Conservation (phyloP, 2,113 vertebrate species). For the Lutjanus erythropterus region DNA sequence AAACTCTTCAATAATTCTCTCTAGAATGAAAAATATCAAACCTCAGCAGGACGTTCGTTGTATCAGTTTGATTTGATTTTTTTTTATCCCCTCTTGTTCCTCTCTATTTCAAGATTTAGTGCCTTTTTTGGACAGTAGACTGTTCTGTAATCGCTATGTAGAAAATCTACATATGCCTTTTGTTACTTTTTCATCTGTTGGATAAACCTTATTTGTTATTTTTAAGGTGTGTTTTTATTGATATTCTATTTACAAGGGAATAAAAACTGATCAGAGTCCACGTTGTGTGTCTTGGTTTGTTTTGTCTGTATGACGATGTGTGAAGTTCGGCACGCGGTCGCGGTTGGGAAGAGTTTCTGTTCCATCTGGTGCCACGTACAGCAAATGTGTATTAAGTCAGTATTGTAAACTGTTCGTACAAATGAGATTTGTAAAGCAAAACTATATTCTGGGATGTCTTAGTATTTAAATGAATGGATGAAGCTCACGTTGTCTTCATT, state of each 20-base stretch:
- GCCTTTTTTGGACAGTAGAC: constrained; percentile 99
- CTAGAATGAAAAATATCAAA: constrained; percentile 72
- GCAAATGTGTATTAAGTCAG: background rate
- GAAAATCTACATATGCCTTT: constrained; percentile 94
- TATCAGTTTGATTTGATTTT: constrained; percentile 86
- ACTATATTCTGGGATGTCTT: too few relatives aligned
- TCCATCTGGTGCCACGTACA: background rate
- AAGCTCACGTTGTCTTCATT: background rate
- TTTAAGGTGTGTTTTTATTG: constrained; percentile 99
- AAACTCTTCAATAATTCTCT: constrained; percentile 70
- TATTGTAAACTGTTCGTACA: too few relatives aligned
- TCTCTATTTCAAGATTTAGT: constrained; percentile 98
- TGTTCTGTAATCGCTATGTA: constrained; percentile 98
- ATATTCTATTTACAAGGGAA: constrained; percentile 98
- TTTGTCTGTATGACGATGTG: background rate
- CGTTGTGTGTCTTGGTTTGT: constrained; percentile 12
- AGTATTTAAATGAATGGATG: background rate
- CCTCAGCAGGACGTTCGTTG: constrained; percentile 72
- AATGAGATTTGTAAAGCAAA: background rate
- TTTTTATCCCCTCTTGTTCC: constrained; percentile 86
- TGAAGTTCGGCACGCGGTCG: background rate
- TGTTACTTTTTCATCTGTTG: constrained; percentile 91
- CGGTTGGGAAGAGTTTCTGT: background rate
- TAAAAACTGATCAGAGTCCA: constrained; percentile 88
- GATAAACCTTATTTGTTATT: constrained; percentile 90